phyloP scores from a whole-genome alignment of 1,140 invertebrate species.

The Drosophila triauraria region DNA sequence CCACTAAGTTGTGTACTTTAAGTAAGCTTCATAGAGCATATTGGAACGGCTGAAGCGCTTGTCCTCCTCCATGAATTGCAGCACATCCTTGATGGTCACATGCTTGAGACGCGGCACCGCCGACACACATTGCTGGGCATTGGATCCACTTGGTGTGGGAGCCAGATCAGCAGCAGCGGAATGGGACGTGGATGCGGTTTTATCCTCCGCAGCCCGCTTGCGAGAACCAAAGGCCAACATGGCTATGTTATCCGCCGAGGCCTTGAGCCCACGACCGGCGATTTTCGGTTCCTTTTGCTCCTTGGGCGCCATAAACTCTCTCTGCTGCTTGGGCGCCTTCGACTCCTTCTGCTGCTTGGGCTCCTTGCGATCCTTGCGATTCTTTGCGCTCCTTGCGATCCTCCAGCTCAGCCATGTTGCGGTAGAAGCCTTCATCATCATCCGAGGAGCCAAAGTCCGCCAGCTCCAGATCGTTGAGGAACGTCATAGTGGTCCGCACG shows the following conservation, averaged over 20 bases:
- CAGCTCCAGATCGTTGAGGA: conserved; percentile 47
- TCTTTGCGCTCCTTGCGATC: background rate
- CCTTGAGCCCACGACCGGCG: conserved; percentile 12
- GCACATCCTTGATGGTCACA: conserved; percentile 56
- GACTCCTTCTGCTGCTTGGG: background rate
- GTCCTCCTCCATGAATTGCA: conserved; percentile 50
- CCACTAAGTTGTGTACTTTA: conserved; percentile 44
- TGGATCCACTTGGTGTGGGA: background rate
- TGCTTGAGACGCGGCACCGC: conserved; percentile 27
- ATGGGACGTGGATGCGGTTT: too few relatives aligned
- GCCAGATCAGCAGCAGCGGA: background rate
- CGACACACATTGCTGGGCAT: background rate
- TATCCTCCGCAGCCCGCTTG: background rate
- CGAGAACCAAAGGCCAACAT: conserved; percentile 42
- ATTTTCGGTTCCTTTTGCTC: too few relatives aligned
- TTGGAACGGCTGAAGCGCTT: conserved; percentile 40
- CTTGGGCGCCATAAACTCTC: background rate
- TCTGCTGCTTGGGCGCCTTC: background rate
- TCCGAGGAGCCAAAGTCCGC: conserved; percentile 44
- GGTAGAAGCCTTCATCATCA: conserved; percentile 25
- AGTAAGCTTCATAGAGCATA: conserved; percentile 52
- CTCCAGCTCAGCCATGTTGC: conserved; percentile 8
- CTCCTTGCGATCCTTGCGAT: background rate
- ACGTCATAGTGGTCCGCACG: conserved; percentile 47
- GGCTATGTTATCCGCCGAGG: conserved; percentile 46